Base-by-base conservation (phyloP, 2,113 vertebrate species). In the Peromyscus leucopus region DNA sequence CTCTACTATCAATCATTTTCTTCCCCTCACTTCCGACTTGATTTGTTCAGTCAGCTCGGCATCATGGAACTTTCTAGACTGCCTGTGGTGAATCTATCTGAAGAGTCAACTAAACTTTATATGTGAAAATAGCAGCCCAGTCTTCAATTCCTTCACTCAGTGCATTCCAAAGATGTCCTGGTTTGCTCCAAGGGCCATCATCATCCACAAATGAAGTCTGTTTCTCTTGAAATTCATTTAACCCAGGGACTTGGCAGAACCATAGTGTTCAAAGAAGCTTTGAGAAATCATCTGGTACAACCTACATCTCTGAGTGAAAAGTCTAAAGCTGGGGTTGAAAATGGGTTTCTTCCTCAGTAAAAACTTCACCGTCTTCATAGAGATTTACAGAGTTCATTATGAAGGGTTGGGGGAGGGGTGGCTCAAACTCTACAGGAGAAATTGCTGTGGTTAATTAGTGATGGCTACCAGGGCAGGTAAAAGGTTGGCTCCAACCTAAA, bases 211-310 rank as follows among this genome's bases (percentile, higher is more conserved):
- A 74, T 63, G 7, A 76, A 57, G 36, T 89, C 76, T 61, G 2
- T 74, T 93, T 79, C 42, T 95, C 79, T 65, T 8, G 33, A 93
- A 80, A 90, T 33, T 88, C 61, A 26, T 48, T 96, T 80, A 89
- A 87, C 67, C 42, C 85, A 72, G 48, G 6, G 36, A 75, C 39
- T 84, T 79, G n/a, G 26, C 71, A 69, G 80, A 92, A 92, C 42
- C 46, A 5, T 0, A 0, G 16, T 55, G 24, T 55, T 59, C 48
- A 24, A 67, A 90, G 89, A 26, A 90, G 5, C 33, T 88, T 93
- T 80, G 57, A 59, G 90, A 95, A 89, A 42, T 78, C 79, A 71
- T 9, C 26, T 85, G 51, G 51, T 61, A 42, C 87, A 93, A 76
- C 12, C 33, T 75, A 55, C 26, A 93, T 48, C 16, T 61, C 51